Evolutionary conservation across 1,140 invertebrate species (phyloP), one percentile per base, ranked within the genome.

Genomic region (Drosophila bifasciata): DNA sequence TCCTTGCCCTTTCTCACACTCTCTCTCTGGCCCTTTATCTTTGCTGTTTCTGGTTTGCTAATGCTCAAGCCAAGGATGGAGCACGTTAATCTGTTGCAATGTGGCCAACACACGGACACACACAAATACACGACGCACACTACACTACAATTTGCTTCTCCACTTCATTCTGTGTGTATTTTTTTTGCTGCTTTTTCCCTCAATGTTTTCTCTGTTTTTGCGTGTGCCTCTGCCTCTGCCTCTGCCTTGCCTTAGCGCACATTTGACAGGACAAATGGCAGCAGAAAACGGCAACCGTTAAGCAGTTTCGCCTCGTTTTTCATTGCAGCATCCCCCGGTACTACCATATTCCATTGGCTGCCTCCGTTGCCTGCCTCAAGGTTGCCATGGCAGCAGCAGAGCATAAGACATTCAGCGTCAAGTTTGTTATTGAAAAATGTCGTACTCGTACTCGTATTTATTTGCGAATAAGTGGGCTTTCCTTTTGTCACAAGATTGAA

Each of bases 281-380:
- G 49, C 55, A 45, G 57, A 86, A 73, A 75, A 66, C 53, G 59
- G 71, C 70, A 84, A 67, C 73, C 77, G 75, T 86, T 86, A 83
- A 86, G 83, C 78, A 86, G 83, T 83, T 86, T 86, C 66, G 72
- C 70, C 78, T 83, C 78, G 78, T 86, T 86, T 86, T 88, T 86
- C 83, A 86, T 88, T 67, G 81, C 73, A 73, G 44, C 64, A 58
- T 53, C 32, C 21, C 48, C 11, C 49, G 53, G 48, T 11, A 32
- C 28, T 53, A 32, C 15, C 61, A n/a, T 41, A 45, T 17, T 25
- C n/a, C n/a, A n/a, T n/a, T n/a, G n/a, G n/a, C n/a, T n/a, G n/a
- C n/a, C 19, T 2, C 19, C 28, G 41, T 51, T 66, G 66, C 48
- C 48, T 9, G 28, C 28, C 61, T 44, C 62, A 44, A 23, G 64